Percentiles rank a stretch among this genome's conserved stretches.
phyloP scores from a whole-genome alignment of 2,113 vertebrate species.

The Psilopsiagon aurifrons region DNA sequence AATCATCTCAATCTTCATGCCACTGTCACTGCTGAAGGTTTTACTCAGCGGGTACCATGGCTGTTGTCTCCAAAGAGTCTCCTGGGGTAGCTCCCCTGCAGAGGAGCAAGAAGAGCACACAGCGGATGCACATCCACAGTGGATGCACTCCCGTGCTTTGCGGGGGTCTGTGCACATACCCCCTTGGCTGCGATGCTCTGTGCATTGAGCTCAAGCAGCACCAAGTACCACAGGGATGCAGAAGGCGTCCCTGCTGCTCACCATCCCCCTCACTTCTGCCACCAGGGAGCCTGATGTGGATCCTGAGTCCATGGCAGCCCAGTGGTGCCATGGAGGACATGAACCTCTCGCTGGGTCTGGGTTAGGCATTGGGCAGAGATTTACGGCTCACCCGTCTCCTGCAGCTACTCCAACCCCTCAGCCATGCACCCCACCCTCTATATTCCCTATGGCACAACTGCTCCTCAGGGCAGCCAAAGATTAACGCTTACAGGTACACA shows the following conservation, averaged over 20 bases:
- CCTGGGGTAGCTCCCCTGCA: not conserved
- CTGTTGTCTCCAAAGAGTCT: not conserved
- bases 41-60: rapidly evolving
- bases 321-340: rapidly evolving
- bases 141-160: no score
- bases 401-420: not conserved
- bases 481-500: not conserved
- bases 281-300: rapidly evolving
- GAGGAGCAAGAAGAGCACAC: not conserved
- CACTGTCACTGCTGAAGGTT: not conserved
- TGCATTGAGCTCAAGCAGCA: not conserved
- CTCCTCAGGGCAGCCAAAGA: not conserved
- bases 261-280: not conserved
- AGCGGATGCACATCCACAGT: no score
- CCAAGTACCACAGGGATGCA: rapidly evolving
- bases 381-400: not conserved
- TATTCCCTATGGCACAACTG: rapidly evolving
- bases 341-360: not conserved
- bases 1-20: not conserved
- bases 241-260: not conserved
- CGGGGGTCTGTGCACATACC: rapidly evolving
- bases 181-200: no score
- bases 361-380: not conserved
- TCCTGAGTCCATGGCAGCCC: not conserved
- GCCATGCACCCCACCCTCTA: not conserved